Base-by-base conservation (phyloP, 2,113 vertebrate species). In the Tauraco erythrolophus region DNA sequence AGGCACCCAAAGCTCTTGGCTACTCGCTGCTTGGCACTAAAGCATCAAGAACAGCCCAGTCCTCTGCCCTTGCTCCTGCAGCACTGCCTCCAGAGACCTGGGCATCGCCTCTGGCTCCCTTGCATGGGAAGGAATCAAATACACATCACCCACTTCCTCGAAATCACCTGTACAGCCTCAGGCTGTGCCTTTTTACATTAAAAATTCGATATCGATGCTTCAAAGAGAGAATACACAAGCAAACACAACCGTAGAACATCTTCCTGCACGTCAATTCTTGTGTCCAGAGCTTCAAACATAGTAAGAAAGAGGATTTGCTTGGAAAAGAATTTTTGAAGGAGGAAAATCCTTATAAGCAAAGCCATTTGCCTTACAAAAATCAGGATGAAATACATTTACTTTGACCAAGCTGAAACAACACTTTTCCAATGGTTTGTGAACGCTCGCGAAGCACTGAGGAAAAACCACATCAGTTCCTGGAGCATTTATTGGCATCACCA, bases 101-200 rank as follows among this genome's bases (percentile, higher is more conserved):
- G 35, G 45, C 43, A 65, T 10, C 28, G 10, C 6, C 7, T 30
- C 21, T 0, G 4, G 19, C 9, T 57, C 19, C 43, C 3, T 2
- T 4, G 66, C 35, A 18, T 2, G 46, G 11, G 31, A n/a, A 93
- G 48, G 19, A 69, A 37, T 11, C 61, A 57, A 69, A 69, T 28
- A 11, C 2, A 0, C 23, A 23, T 5, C 31, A 3, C 10, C 31
- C 14, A 2, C 8, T 15, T 31, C 62, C 64, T 45, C 1, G 0
- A 46, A 64, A 58, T 68, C 83, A 62, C 51, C 30, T 3, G 18
- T 6, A 3, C 33, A 31, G 10, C 19, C 17, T 58, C 43, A 60
- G 14, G 11, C n/a, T 28, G 27, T 1, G n/a, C 5, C 11, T 56
- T 72, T 72, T 31, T 6, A 16, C 5, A 50, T 8, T 7, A 18